These are phyloP conservation scores for Phoxinus dragarum DNA, from an alignment of 2,797 vertebrate species.

Conservation along the genomic window DNA sequence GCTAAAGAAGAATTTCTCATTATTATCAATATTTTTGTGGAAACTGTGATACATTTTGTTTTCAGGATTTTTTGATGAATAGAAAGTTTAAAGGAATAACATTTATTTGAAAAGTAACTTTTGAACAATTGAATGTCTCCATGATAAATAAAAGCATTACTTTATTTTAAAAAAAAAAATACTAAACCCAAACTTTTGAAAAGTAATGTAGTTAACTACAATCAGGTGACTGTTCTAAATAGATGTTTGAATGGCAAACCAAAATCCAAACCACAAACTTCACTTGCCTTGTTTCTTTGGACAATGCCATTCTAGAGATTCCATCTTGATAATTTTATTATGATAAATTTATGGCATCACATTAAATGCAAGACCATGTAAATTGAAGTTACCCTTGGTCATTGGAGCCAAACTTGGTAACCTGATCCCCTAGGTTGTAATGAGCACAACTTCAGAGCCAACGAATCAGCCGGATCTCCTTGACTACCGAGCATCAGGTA, in stretches of 20 bases:
- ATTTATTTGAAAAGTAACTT: not conserved
- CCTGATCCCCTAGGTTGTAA: constrained; percentile 51
- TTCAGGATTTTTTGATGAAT: not conserved
- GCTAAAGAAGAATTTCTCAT: not conserved
- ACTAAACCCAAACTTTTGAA: not conserved
- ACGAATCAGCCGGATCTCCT: constrained; percentile 53
- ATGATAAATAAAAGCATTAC: not conserved
- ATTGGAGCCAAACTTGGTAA: constrained; percentile 70
- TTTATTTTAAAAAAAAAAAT: not conserved
- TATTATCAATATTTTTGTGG: not conserved
- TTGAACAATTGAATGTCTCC: not conserved
- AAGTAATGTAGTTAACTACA: not conserved
- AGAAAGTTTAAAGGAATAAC: not conserved
- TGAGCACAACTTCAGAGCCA: constrained; percentile 50
- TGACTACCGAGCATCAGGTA: constrained; percentile 53
- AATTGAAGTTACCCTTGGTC: constrained; percentile 62
- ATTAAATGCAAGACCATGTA: constrained; percentile 33
- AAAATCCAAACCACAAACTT: not conserved
- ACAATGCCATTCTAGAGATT: not conserved
- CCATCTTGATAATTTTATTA: not conserved
- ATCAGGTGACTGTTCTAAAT: not conserved
- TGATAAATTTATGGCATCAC: not conserved
- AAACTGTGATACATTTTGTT: not conserved
- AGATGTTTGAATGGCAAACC: not conserved
- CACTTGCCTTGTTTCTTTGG: not conserved